Percentiles rank a stretch among this genome's conserved stretches.
Conservation (phyloP, 2,797 vertebrate species). For the Spea hammondii region DNA sequence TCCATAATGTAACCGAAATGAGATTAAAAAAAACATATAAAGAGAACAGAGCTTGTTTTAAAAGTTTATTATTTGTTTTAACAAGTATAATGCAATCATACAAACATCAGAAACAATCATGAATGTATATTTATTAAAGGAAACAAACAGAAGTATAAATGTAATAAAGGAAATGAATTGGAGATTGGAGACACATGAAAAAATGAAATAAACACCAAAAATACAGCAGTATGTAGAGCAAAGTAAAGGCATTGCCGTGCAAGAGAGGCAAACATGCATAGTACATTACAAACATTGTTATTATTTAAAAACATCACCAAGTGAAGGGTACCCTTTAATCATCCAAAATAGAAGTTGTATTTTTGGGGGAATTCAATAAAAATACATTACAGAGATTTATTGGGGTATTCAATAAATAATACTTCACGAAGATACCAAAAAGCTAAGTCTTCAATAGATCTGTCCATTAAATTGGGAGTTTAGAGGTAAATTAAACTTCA, state of each 20-base stretch:
- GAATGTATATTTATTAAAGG: neutral
- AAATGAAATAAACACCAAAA: neutral
- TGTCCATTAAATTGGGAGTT: too few species aligned
- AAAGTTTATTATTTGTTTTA: conserved; percentile 33
- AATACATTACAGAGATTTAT: too few species aligned
- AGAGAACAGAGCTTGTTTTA: neutral
- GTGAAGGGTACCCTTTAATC: neutral
- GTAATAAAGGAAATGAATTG: neutral
- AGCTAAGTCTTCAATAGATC: too few species aligned
- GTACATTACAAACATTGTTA: neutral
- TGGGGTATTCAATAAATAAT: too few species aligned
- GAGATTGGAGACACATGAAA: neutral
- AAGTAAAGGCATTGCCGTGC: neutral
- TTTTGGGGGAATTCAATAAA: too few species aligned
- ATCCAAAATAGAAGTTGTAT: neutral
- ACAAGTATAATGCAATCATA: conserved; percentile 11
- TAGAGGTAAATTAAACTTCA: too few species aligned
- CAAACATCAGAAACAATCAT: conserved; percentile 12
- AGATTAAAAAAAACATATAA: neutral
- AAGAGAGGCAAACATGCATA: neutral
- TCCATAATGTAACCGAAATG: too few species aligned
- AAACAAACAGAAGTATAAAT: neutral
- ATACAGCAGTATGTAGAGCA: neutral
- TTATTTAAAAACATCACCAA: neutral
- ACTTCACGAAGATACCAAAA: too few species aligned